A percentile compares a stretch with the other conserved stretches of the same genome.
Conservation (phyloP, 1,140 invertebrate genomes). For the Thrips palmi region DNA sequence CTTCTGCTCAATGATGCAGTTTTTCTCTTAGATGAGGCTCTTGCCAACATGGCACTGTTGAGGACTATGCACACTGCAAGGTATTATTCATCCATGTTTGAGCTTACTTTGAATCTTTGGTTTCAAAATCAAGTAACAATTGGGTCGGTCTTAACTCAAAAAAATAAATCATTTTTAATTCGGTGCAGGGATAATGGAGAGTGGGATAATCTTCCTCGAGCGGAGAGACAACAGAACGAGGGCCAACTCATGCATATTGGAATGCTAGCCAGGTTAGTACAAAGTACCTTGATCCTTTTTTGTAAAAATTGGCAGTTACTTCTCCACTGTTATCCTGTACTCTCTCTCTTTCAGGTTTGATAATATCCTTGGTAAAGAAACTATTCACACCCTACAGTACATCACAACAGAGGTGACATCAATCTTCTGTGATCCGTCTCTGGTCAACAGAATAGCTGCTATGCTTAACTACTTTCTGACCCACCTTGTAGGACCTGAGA, state of each 20-base stretch:
- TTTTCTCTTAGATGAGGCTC: conserved; percentile 78
- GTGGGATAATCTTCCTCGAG: conserved; percentile 47
- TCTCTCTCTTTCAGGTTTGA: conserved; percentile 51
- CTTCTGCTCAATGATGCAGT: conserved; percentile 92
- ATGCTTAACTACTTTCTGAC: conserved; percentile 93
- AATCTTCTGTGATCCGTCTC: conserved; percentile 77
- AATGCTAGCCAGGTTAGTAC: conserved; percentile 44
- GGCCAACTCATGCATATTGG: conserved; percentile 58
- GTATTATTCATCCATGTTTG: conserved; percentile 21
- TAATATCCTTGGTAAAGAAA: conserved; percentile 80
- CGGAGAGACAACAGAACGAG: conserved; percentile 60
- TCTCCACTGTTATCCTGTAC: too few relatives aligned
- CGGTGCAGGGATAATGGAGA: conserved; percentile 44
- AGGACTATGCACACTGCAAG: conserved; percentile 48
- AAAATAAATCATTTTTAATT: conserved; percentile 11
- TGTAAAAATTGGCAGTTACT: too few relatives aligned
- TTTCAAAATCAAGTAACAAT: not conserved
- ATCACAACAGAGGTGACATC: conserved; percentile 67
- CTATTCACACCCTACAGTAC: conserved; percentile 66
- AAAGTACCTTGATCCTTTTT: conserved; percentile 1
- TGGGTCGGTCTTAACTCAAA: not conserved
- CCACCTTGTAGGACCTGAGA: conserved; percentile 72
- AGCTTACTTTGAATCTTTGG: not conserved
- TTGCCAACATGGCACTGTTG: conserved; percentile 69
- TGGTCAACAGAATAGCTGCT: conserved; percentile 80